Percentiles rank a stretch among this genome's conserved stretches.
These are phyloP conservation scores for Gonioctena quinquepunctata DNA, from an alignment of 1,140 invertebrate genomes.

Conservation along the genomic window DNA sequence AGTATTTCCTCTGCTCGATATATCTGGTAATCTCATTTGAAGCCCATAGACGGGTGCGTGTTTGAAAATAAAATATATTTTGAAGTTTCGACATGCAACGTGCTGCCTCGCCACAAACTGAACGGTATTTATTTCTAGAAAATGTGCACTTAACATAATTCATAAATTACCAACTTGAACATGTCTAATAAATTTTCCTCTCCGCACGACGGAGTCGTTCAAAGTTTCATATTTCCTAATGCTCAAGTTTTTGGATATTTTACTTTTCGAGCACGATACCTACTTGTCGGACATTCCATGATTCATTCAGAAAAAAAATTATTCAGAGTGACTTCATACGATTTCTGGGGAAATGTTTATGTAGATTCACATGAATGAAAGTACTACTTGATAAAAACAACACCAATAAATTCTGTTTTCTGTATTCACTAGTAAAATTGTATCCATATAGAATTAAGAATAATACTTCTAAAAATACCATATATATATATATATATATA, in stretches of 20 bases:
- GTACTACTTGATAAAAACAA: too few species aligned
- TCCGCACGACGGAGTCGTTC: neutral
- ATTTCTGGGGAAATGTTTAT: neutral
- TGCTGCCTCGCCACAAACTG: slow-evolving; percentile 11
- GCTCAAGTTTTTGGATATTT: neutral
- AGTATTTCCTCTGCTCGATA: slow-evolving; percentile 9
- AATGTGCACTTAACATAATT: slow-evolving; percentile 5
- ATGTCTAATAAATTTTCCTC: slow-evolving; percentile 9
- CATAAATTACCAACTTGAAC: slow-evolving; percentile 9
- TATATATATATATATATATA: too few species aligned
- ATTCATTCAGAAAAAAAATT: too few species aligned
- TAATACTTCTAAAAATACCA: too few species aligned
- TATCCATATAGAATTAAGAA: too few species aligned
- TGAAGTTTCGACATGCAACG: slow-evolving; percentile 13
- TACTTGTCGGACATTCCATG: too few species aligned
- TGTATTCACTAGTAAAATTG: too few species aligned
- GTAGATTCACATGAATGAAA: too few species aligned
- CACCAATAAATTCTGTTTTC: too few species aligned
- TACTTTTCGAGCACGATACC: neutral
- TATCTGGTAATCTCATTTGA: slow-evolving; percentile 9
- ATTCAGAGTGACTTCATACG: too few species aligned
- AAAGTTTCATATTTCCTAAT: neutral
- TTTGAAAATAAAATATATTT: slow-evolving; percentile 18
- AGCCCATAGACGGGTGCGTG: slow-evolving; percentile 19
- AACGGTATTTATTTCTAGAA: slow-evolving; percentile 15